These are phyloP conservation scores for Ophion costatus DNA, from an alignment of 2,888 invertebrate genomes.

Conservation along the genomic window DNA sequence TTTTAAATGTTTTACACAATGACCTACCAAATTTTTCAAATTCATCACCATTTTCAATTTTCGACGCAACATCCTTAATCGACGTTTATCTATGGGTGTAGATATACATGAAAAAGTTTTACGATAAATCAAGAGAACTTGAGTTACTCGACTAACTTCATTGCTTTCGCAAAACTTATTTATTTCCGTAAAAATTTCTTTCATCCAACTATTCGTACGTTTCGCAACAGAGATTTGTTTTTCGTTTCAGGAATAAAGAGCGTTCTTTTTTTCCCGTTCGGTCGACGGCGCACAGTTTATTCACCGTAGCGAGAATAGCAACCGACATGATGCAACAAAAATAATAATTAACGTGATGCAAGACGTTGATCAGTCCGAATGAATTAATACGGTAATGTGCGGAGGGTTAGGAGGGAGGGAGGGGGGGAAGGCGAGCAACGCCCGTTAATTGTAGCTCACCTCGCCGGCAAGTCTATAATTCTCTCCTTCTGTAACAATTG, in stretches of 20 bases:
- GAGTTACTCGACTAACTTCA: background rate
- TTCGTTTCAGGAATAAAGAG: background rate
- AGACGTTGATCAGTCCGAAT: slow-evolving; percentile 9
- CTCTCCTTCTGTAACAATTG: slow-evolving; percentile 88
- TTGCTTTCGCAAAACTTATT: background rate
- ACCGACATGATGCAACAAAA: background rate
- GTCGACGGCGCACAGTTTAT: background rate
- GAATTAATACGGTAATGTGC: slow-evolving; percentile 24
- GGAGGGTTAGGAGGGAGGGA: background rate
- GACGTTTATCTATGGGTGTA: too few species aligned
- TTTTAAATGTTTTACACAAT: too few species aligned
- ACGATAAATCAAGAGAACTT: too few species aligned
- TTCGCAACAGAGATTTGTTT: background rate
- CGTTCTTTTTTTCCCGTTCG: background rate
- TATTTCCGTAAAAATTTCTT: background rate
- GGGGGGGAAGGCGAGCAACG: slow-evolving; percentile 33
- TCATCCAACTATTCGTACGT: background rate
- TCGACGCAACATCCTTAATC: too few species aligned
- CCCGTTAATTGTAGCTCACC: slow-evolving; percentile 72
- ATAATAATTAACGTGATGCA: slow-evolving; percentile 9
- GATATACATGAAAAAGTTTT: too few species aligned
- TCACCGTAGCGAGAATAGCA: background rate
- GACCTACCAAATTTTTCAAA: too few species aligned
- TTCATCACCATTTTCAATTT: too few species aligned
- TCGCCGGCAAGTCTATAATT: slow-evolving; percentile 82